Evolutionary conservation across 1,140 invertebrate species (phyloP), one percentile per base, ranked within the genome.

Genomic region (Elymnias hypermnestra): DNA sequence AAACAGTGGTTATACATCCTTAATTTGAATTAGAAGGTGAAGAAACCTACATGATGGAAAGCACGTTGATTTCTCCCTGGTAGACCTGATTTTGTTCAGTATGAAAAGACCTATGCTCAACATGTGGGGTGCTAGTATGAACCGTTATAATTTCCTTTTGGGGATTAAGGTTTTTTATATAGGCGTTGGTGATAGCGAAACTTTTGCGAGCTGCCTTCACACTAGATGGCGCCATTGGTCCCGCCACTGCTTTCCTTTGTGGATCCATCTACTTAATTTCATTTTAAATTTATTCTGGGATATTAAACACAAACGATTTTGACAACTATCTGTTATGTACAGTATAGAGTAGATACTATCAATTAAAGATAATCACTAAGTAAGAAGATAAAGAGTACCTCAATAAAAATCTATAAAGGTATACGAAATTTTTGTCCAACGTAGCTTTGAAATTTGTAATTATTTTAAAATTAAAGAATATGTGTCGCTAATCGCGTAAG

Each of bases 141-240:
- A 79, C 65, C 6, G 68, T 72, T 29, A 79, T 39, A 15, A 71
- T 68, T 71, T 83, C 73, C 49, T 81, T 79, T 44, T 72, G 48
- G 18, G 57, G 42, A 19, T 21, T 49, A 13, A 60, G 40, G 50
- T 55, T 57, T 56, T 57, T 71, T 5, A 69, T 39, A 35, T 57
- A 65, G 29, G 57, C 61, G 40, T 68, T 72, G 22, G 52, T 66
- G 12, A 69, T 49, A 17, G 65, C 70, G 40, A 70, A 63, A 54
- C 63, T 72, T 53, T 78, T 82, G 2, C 64, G 58, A 2, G 71
- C 64, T 18, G 59, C 39, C 37, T 66, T 71, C 17, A 67, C 14
- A 49, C 67, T 77, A 33, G 62, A 58, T 18, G 60, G 41, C 22
- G 77, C 60, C 64, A 79, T 64, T 8, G 77, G 77, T 5, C 74